These are phyloP conservation scores for Gracilinanus agilis DNA, from an alignment of 2,113 vertebrate species.

Conservation along the genomic window DNA sequence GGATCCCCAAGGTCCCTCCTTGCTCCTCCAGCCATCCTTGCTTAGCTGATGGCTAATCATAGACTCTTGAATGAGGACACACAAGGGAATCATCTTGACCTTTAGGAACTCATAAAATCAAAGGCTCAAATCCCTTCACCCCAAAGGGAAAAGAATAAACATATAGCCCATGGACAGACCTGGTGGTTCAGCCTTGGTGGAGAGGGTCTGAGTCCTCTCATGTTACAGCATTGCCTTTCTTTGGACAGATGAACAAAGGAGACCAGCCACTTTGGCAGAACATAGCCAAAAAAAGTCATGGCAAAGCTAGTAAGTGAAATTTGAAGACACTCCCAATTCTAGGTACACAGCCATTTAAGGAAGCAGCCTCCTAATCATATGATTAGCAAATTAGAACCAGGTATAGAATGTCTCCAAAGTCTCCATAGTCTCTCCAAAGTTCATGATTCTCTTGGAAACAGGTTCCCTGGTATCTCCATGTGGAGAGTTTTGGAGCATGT, in stretches of 20 bases:
- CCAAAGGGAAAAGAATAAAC: not conserved
- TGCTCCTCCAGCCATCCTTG: not conserved
- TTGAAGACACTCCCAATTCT: not conserved
- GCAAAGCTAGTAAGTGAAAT: not conserved
- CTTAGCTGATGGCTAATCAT: not conserved
- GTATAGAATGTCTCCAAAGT: not conserved
- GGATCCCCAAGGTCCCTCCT: not conserved
- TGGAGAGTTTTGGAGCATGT: not conserved
- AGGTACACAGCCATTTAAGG: not conserved
- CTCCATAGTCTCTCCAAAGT: not conserved
- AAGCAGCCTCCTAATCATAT: not conserved
- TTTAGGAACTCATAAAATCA: not conserved
- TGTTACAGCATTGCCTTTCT: not conserved
- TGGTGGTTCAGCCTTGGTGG: not conserved
- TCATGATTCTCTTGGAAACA: not conserved
- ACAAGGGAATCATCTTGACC: not conserved
- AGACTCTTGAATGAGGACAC: not conserved
- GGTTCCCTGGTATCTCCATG: not conserved
- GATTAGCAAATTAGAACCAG: not conserved
- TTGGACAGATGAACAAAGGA: not conserved
- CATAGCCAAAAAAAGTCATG: not conserved
- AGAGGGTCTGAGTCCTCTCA: not conserved
- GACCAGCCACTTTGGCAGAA: not conserved
- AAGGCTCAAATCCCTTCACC: not conserved
- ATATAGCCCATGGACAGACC: not conserved